Evolutionary conservation across 2,797 vertebrate species (phyloP).

Genomic region (Eurystomus glaucurus): DNA sequence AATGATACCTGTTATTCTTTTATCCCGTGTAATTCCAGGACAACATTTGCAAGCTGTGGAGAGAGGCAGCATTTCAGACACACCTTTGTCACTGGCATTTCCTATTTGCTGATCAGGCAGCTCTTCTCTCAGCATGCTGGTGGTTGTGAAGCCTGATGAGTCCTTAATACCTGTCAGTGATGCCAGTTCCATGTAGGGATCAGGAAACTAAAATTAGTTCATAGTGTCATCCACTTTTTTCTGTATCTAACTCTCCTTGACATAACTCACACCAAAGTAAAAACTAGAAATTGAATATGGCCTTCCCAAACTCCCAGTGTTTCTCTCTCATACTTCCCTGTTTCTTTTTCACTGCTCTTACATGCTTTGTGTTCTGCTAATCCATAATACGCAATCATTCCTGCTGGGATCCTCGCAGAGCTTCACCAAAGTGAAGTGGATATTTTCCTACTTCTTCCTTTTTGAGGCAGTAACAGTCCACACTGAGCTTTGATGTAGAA

Average conservation of each 20-base stretch:
- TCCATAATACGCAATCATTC: not conserved
- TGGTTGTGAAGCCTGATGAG: slow-evolving; percentile 14
- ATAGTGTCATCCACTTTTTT: not conserved
- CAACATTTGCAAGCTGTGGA: not conserved
- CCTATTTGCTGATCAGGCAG: slow-evolving; percentile 40
- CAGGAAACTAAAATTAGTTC: slow-evolving; percentile 58
- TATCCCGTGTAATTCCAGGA: not conserved
- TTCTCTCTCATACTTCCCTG: not conserved
- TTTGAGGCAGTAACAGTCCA: not conserved
- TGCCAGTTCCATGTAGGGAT: slow-evolving; percentile 15
- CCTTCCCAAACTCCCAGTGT: not conserved
- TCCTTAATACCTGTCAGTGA: slow-evolving; percentile 53
- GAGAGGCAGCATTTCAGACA: not conserved
- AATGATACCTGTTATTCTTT: not conserved
- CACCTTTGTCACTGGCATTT: not conserved
- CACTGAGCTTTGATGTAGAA: not conserved
- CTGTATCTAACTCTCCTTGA: not conserved
- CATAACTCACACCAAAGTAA: not conserved
- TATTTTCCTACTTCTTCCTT: not conserved
- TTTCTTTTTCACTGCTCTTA: not conserved
- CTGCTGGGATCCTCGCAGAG: not conserved
- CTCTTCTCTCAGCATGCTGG: not conserved
- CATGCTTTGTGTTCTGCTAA: not conserved
- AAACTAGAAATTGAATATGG: not conserved
- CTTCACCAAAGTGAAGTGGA: not conserved